A percentile compares a stretch with the other conserved stretches of the same genome.
phyloP scores from a whole-genome alignment of 2,888 invertebrate genomes.

The Pasiphila rectangulata region DNA sequence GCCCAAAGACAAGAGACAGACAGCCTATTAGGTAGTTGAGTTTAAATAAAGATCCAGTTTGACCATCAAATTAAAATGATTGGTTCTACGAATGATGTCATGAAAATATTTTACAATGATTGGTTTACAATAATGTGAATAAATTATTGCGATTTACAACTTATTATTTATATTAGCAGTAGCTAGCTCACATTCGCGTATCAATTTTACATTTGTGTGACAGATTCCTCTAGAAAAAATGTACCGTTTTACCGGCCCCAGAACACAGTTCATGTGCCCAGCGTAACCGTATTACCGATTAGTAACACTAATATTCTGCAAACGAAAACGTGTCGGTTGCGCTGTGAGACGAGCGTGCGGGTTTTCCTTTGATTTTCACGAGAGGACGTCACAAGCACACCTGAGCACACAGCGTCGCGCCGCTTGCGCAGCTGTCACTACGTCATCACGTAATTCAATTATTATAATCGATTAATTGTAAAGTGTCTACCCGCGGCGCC shows the following conservation, averaged over 20 bases:
- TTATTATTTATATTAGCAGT: neutral
- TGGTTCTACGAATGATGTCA: neutral
- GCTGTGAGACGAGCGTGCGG: constrained; percentile 53
- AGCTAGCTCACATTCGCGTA: too few species aligned
- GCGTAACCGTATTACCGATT: constrained; percentile 47
- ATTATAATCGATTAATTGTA: constrained; percentile 72
- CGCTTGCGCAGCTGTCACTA: constrained; percentile 71
- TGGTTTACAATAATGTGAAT: constrained; percentile 2
- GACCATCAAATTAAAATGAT: neutral
- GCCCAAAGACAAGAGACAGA: constrained; percentile 1
- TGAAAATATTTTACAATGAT: constrained; percentile 1
- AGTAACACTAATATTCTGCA: constrained; percentile 60
- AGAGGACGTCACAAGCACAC: constrained; percentile 58
- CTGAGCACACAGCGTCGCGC: constrained; percentile 60
- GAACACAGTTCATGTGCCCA: constrained; percentile 36
- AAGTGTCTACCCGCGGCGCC: constrained; percentile 55
- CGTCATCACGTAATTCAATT: constrained; percentile 68
- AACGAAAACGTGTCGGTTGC: constrained; percentile 53
- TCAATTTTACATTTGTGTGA: constrained; percentile 28
- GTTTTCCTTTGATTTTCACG: constrained; percentile 70
- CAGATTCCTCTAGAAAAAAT: constrained; percentile 18
- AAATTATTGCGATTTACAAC: neutral
- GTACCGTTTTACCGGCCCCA: constrained; percentile 25
- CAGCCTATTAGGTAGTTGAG: constrained; percentile 1
- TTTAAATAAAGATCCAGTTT: constrained; percentile 3